Percentiles rank a stretch among this genome's conserved stretches.
These are phyloP conservation scores for Orius insidiosus DNA, from an alignment of 1,140 invertebrate species.

Conservation along the genomic window DNA sequence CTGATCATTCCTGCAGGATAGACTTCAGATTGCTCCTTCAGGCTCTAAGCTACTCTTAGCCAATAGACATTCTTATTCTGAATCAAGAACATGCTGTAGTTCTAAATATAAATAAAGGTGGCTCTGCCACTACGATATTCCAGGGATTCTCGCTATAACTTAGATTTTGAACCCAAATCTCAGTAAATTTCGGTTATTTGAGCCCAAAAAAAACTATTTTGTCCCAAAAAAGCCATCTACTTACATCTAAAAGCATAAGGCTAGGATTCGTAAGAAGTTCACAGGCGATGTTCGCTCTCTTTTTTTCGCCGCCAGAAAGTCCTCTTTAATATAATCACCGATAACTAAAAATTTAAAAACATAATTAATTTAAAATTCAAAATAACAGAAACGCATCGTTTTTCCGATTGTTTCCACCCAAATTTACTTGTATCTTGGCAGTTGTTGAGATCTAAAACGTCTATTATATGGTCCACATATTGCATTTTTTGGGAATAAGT, in stretches of 20 bases:
- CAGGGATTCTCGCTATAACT: too few relatives aligned
- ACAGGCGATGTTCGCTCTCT: constrained; percentile 70
- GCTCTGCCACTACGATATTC: too few relatives aligned
- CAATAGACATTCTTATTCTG: too few relatives aligned
- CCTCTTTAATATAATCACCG: constrained; percentile 58
- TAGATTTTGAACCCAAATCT: too few relatives aligned
- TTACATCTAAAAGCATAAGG: constrained; percentile 70
- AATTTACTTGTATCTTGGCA: constrained; percentile 58
- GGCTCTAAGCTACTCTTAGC: too few relatives aligned
- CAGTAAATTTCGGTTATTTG: too few relatives aligned
- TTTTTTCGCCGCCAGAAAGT: constrained; percentile 76
- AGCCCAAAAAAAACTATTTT: background rate
- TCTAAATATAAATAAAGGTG: too few relatives aligned
- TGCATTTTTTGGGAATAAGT: constrained; percentile 54
- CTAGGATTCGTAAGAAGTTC: constrained; percentile 71
- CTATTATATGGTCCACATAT: constrained; percentile 63
- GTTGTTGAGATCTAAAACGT: constrained; percentile 51
- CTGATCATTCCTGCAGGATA: too few relatives aligned
- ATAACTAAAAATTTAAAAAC: constrained; percentile 37
- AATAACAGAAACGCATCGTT: background rate
- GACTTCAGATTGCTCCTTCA: too few relatives aligned
- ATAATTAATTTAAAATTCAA: background rate
- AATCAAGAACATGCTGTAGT: too few relatives aligned
- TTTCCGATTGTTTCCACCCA: background rate
- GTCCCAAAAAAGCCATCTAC: constrained; percentile 23